Evolutionary conservation across 2,113 vertebrate genomes (phyloP).

Genomic region (Otus sunia): DNA sequence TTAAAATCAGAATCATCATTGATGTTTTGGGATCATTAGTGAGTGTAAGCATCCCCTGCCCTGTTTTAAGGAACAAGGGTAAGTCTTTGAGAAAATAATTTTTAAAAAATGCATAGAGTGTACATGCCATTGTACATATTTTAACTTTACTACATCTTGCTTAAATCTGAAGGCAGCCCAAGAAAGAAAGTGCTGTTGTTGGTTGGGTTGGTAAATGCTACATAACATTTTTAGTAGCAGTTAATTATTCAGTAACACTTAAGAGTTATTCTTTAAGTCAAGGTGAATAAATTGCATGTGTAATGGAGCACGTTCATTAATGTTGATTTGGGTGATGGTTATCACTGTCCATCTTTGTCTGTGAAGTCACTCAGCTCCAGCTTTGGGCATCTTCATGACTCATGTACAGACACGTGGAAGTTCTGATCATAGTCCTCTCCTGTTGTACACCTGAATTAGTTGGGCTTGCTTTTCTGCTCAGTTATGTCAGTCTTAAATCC

Average conservation of each 20-base stretch:
- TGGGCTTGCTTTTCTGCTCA: background rate
- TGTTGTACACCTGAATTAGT: background rate
- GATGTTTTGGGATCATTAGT: background rate
- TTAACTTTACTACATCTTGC: background rate
- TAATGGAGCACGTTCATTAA: background rate
- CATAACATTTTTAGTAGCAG: background rate
- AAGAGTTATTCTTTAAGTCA: background rate
- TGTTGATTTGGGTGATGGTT: background rate
- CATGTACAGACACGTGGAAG: background rate
- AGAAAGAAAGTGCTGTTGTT: background rate
- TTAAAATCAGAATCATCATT: background rate
- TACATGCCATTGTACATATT: background rate
- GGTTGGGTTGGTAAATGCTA: background rate
- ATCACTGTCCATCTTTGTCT: background rate
- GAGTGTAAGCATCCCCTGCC: background rate
- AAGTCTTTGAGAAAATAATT: background rate
- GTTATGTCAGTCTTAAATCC: background rate
- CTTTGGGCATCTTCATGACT: background rate
- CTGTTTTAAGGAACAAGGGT: background rate
- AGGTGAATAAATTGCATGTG: background rate
- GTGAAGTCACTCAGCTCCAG: background rate
- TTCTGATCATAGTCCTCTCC: background rate
- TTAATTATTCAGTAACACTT: background rate
- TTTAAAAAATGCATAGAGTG: background rate
- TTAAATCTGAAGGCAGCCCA: background rate